Evolutionary conservation across 2,797 vertebrate species (phyloP), one percentile per base, ranked within the genome.

Genomic region (Tiaroga cobitis): DNA sequence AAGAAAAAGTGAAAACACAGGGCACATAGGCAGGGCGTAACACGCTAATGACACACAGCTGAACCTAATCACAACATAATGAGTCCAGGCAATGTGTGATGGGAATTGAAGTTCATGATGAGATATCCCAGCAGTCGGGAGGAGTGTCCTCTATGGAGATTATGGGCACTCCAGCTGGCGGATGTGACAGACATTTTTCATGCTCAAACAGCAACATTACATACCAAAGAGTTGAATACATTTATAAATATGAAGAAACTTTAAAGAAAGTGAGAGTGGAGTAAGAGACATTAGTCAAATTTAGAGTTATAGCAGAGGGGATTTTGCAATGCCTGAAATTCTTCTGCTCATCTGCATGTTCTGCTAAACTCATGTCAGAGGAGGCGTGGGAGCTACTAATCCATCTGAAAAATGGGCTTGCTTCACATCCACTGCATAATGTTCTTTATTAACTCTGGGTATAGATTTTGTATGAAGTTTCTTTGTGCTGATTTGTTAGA

Each of bases 281-380:
- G 26, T 4, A 49, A 34, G 69, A 82, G 49, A 46, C 41, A 21
- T 7, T 49, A 43, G 32, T 76, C 21, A 37, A 24, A 77, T 51
- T 76, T 83, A 37, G 43, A 77, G 32, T 77, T 8, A 56, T 10
- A 29, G 46, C 72, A 63, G 56, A 51, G 5, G 56, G 72, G 29
- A 49, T 49, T 75, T 75, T 63, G 56, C 24, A 69, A 54, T 69
- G 63, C 63, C 32, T 69, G 82, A 56, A 74, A 56, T 84, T 83
- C 46, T 54, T 83, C 34, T 77, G 82, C 10, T 68, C 32, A 54
- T 83, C 43, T 21, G 72, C 8, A 5, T 54, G 82, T 83, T 84
- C 63, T 78, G 63, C 32, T 78, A 78, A 84, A 70, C 46, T 65
- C 46, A 59, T 78, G 63, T 69, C 32, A 56, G 34, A 83, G 26